These are phyloP conservation scores for Pandemis corylana DNA, from an alignment of 2,888 invertebrate genomes.

Conservation along the genomic window DNA sequence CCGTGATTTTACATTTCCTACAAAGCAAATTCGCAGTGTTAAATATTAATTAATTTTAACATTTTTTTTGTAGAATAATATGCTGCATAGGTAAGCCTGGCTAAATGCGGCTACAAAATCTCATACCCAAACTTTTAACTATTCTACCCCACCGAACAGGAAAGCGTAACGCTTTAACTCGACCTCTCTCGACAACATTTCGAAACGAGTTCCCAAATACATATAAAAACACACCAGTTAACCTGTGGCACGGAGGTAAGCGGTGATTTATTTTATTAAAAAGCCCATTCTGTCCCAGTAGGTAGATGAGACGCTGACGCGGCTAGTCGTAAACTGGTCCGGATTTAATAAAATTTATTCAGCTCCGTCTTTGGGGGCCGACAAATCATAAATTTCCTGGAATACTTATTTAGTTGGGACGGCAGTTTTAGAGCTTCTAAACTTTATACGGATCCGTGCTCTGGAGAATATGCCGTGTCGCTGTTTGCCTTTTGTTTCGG, in stretches of 20 bases:
- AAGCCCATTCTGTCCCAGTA: constrained; percentile 62
- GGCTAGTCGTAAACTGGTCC: constrained; percentile 76
- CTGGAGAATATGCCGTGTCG: constrained; percentile 52
- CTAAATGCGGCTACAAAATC: neutral
- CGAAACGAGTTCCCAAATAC: constrained; percentile 7
- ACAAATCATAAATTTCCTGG: constrained; percentile 81
- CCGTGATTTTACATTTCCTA: too few species aligned
- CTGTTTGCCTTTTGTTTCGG: constrained; percentile 29
- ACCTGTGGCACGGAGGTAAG: constrained; percentile 47
- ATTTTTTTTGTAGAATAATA: too few species aligned
- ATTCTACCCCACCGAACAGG: neutral
- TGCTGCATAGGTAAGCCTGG: too few species aligned
- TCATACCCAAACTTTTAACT: neutral
- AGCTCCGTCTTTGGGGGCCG: constrained; percentile 74
- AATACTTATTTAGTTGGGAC: constrained; percentile 80
- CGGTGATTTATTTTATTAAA: constrained; percentile 75
- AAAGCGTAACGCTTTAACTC: neutral
- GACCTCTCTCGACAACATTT: constrained; percentile 10
- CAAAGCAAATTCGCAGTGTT: too few species aligned
- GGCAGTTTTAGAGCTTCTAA: constrained; percentile 77
- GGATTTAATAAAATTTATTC: constrained; percentile 84
- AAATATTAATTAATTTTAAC: too few species aligned
- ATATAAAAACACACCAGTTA: constrained; percentile 28
- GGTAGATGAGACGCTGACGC: constrained; percentile 70
- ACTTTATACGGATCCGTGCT: constrained; percentile 73